Base-by-base conservation (phyloP, 2,113 vertebrate genomes). In the Speoplatyrhinus poulsoni region DNA sequence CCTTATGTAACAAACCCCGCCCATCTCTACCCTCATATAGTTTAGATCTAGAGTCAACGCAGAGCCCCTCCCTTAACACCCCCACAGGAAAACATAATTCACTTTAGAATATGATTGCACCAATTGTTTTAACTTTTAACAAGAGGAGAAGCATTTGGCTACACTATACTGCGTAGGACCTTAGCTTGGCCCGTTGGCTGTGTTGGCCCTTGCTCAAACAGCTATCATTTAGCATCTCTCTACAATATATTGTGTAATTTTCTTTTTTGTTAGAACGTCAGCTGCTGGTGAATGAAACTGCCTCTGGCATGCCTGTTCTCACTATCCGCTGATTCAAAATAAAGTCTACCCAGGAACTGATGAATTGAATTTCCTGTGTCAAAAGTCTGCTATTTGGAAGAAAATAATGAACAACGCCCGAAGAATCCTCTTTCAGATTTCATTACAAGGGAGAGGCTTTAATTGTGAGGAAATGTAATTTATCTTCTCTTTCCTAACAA, bases 371-470 rank as follows among this genome's bases (percentile, higher is more conserved):
- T 90, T 91, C 85, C 87, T 87, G 72, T 77, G 76, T 84, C 77
- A 86, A 86, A 87, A 87, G 80, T 77, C 77, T 80, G 77, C 72
- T 73, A 86, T 90, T 83, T 83, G 75, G 85, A 81, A 81, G 79
- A 83, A 88, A 91, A 86, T 90, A 90, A 92, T 89, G 86, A 92
- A 83, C 74, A 85, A 85, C 79, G 82, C 88, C 90, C 72, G 73
- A 87, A 89, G 88, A 91, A 82, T 85, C 76, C 72, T 75, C 81
- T 77, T 83, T 82, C 85, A 89, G 84, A 82, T 82, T 84, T 92
- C 87, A 90, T 92, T 90, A 90, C 70, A 72, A 88, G 78, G 80
- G 84, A 87, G 84, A 88, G 77, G 77, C 70, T 89, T 79, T 86
- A 89, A 90, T 91, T 89, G 81, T 62, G 12, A 82, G 76, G 66